Base-by-base conservation (phyloP, 1,140 invertebrate genomes). In the Neoseiulus cucumeris region DNA sequence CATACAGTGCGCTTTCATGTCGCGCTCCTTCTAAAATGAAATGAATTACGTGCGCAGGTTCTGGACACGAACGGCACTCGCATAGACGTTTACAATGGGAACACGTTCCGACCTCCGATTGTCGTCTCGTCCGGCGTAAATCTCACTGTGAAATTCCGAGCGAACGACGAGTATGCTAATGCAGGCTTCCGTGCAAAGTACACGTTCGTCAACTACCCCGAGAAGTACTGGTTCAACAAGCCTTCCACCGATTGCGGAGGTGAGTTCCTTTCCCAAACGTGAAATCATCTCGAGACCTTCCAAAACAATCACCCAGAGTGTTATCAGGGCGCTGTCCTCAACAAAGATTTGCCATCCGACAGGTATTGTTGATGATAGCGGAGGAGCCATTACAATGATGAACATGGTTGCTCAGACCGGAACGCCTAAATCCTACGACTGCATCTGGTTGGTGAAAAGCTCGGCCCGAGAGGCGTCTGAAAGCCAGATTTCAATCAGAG, bases 311-410 rank as follows among this genome's bases (percentile, higher is more conserved):
- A 59, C 17, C 17, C 51, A 59, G 22, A 17, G 51, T 59, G 25
- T 25, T 59, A 59, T 14, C 22, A 59, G 22, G 6, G 51, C 1
- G 25, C 22, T 59, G 14, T 59, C 25, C 22, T 25, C 33, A 5
- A 59, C 51, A 14, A 59, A 12, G 51, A 59, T 17, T n/a, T 20
- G n/a, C 39, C 42, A 65, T 68, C 18, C 59, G 18, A n/a, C 84
- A 18, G 85, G 85, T 64, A 81, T 82, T 71, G 84, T 86, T 2
- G 82, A 83, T 55, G 84, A 85, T 71, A 77, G 82, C 17, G 84
- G 85, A 2, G 85, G 85, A 0, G 80, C 82, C 12, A 86, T 87
- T 28, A 86, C 84, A 7, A 86, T 87, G 84, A 83, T 85, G 80
- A 81, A 85, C 69, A 85, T 86, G 84, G 80, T 83, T 7, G 76